A percentile compares a stretch with the other conserved stretches of the same genome.
Conservation (phyloP, 2,888 invertebrate genomes). For the Eupithecia inturbata region DNA sequence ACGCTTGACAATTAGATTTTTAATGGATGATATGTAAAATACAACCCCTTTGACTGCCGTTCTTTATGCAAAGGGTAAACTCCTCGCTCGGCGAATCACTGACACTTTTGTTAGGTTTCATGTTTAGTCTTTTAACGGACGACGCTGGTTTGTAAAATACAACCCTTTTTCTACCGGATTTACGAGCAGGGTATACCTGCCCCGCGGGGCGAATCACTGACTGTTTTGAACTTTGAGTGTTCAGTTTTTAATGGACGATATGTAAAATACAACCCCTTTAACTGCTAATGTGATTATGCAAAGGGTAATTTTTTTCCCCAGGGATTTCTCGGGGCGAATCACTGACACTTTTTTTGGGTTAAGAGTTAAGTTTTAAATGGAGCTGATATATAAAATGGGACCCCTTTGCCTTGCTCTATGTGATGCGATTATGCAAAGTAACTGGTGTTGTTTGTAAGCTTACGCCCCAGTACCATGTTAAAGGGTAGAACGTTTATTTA, state of each 20-base stretch:
- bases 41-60: background rate
- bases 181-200: background rate
- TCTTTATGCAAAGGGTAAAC: background rate
- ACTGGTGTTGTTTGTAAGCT: background rate
- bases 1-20: background rate
- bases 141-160: background rate
- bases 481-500: background rate
- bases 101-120: background rate
- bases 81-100: background rate
- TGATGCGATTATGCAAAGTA: background rate
- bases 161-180: background rate
- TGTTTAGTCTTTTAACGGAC: background rate
- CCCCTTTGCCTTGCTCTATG: background rate
- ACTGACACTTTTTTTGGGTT: background rate
- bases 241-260: background rate
- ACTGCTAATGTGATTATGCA: slow-evolving; percentile 6
- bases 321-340: background rate
- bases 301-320: background rate
- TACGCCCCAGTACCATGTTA: background rate
- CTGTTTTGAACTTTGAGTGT: background rate
- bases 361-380: background rate
- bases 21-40: background rate
- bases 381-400: background rate
- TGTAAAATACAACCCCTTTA: background rate
- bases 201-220: background rate